Evolutionary conservation across 2,888 invertebrate species (phyloP).

Genomic region (Synanthedon andrenaeformis): DNA sequence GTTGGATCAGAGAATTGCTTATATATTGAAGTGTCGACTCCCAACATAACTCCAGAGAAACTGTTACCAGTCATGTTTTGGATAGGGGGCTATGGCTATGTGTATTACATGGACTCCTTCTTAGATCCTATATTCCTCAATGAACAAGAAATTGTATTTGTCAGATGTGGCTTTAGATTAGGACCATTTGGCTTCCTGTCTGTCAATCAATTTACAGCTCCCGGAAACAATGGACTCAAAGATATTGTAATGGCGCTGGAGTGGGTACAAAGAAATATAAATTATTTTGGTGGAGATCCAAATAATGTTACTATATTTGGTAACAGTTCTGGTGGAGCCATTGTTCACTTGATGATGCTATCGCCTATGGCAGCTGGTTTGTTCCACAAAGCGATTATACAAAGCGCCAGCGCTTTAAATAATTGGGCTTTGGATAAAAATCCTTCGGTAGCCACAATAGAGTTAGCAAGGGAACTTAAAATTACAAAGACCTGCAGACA

Average conservation of each 20-base stretch:
- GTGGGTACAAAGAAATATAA: slow-evolving; percentile 57
- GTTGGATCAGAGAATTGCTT: slow-evolving; percentile 57
- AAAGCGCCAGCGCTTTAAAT: slow-evolving; percentile 55
- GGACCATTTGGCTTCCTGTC: slow-evolving; percentile 62
- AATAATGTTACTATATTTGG: slow-evolving; percentile 62
- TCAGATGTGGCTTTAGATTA: slow-evolving; percentile 52
- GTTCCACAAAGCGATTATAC: slow-evolving; percentile 58
- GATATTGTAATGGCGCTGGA: slow-evolving; percentile 54
- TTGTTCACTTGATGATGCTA: slow-evolving; percentile 56
- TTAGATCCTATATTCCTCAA: slow-evolving; percentile 45
- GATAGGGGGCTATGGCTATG: slow-evolving; percentile 50
- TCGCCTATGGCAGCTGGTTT: slow-evolving; percentile 59
- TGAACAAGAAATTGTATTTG: slow-evolving; percentile 43
- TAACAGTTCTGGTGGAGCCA: slow-evolving; percentile 53
- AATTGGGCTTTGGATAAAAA: slow-evolving; percentile 49
- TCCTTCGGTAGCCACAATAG: slow-evolving; percentile 31
- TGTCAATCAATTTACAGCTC: slow-evolving; percentile 46
- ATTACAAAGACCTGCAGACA: slow-evolving; percentile 27
- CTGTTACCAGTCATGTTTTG: slow-evolving; percentile 64
- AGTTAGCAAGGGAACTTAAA: slow-evolving; percentile 36
- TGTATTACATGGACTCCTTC: slow-evolving; percentile 27
- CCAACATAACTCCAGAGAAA: slow-evolving; percentile 33
- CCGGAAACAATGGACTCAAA: slow-evolving; percentile 59
- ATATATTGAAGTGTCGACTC: slow-evolving; percentile 47
- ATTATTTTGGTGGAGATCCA: slow-evolving; percentile 54